Base-by-base conservation (phyloP, 2,888 invertebrate species). In the Platycheirus rosarum region DNA sequence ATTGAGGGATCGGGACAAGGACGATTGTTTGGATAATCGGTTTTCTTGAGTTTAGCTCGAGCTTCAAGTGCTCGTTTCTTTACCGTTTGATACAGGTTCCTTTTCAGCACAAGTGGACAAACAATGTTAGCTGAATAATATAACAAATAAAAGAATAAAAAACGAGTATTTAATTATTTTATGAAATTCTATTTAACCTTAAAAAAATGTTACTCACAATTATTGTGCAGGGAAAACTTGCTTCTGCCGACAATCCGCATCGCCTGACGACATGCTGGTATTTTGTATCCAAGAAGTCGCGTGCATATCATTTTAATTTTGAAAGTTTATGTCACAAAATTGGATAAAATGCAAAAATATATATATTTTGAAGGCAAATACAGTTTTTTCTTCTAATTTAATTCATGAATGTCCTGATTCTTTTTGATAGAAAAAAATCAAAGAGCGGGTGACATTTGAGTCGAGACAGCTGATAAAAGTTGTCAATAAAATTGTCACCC, bases 51-150 rank as follows among this genome's bases (percentile, higher is more conserved):
- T 86, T 89, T 89, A n/a, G 88, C 85, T 44, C 87, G 86, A 63
- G 88, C 88, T 77, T 89, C 89, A 11, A 89, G 86, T 40, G 88
- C 87, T 66, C 89, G 85, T 86, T 88, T 89, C 74, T 89, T 90
- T 88, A 90, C 90, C 89, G 88, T 88, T 87, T 88, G 86, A 87
- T 87, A 87, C 60, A 89, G 84, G 68, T 85, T 86, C 14, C 82
- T 66, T 29, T 53, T 63, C 0, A 77, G 13, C 0, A 68, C 37
- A 37, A 57, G 16, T 18, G 68, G 48, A 16, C 68, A 37, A 32
- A 63, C 11, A 53, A 71, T 40, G 26, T 63, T 42, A 37, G 53
- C 82, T 82, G 63, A 63, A 82, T 71, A 32, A 9, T 18, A 11
- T 35, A n/a, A 0, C n/a, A 20, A 57, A 9, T 20, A 26, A 16